These are phyloP conservation scores for Gobionotothen gibberifrons DNA, from an alignment of 2,797 vertebrate genomes.

Conservation along the genomic window DNA sequence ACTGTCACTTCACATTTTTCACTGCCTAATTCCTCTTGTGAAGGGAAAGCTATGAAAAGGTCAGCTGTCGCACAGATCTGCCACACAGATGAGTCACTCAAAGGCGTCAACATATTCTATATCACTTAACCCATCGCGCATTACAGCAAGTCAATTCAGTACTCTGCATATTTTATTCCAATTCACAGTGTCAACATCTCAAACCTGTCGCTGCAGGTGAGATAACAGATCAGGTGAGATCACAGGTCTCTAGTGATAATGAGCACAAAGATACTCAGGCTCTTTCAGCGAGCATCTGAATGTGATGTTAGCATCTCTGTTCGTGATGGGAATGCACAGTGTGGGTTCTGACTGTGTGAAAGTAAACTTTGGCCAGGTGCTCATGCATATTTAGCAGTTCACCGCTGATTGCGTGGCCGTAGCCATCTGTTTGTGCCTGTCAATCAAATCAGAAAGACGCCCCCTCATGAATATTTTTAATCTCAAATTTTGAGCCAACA, in stretches of 20 bases:
- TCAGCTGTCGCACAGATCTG: constrained; percentile 36
- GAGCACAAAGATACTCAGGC: constrained; percentile 37
- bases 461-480: constrained; percentile 63
- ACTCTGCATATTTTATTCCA: constrained; percentile 37
- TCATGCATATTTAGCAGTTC: constrained; percentile 77
- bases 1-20: constrained; percentile 2
- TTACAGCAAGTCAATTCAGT: constrained; percentile 4
- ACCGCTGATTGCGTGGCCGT: constrained; percentile 49
- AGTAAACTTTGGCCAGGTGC: constrained; percentile 77
- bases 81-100: constrained; percentile 3
- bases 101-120: constrained; percentile 18
- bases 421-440: constrained; percentile 75
- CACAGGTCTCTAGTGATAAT: constrained; percentile 46
- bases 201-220: constrained; percentile 57
- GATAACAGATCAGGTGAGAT: too few relatives aligned
- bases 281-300: constrained; percentile 34
- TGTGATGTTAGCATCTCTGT: constrained; percentile 25
- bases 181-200: constrained; percentile 33
- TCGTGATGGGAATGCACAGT: constrained; percentile 50
- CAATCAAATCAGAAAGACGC: constrained; percentile 61
- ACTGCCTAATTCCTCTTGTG: neutral
- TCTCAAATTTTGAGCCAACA: constrained; percentile 30
- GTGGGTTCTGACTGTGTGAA: constrained; percentile 49
- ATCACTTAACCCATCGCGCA: constrained; percentile 14
- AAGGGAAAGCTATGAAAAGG: constrained; percentile 21